Conservation (phyloP, 2,797 vertebrate genomes). For the Tamandua tetradactyla region DNA sequence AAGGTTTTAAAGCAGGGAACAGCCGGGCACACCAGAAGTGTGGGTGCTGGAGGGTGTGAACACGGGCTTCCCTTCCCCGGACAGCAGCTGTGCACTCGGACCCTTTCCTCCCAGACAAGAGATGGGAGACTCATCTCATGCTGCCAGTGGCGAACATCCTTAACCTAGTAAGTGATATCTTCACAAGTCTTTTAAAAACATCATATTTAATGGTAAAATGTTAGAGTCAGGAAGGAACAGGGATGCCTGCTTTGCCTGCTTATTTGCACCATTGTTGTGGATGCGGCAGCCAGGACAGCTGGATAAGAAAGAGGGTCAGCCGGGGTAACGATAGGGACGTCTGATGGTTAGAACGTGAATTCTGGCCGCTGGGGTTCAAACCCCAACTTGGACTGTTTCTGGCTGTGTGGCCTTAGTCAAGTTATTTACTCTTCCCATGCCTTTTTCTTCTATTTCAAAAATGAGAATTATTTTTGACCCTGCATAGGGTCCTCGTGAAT, state of each 20-base stretch:
- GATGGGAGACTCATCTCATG: no score
- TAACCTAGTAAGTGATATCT: not conserved
- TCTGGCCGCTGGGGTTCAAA: not conserved
- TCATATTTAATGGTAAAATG: not conserved
- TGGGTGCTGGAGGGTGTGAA: no score
- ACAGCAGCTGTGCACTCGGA: no score
- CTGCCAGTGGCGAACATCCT: not conserved
- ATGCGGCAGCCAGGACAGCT: no score
- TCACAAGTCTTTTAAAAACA: not conserved
- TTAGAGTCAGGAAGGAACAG: not conserved
- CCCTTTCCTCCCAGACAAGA: no score
- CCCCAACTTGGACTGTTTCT: not conserved
- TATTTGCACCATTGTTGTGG: not conserved
- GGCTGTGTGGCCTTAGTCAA: not conserved
- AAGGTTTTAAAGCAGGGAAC: no score
- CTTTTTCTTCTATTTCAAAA: not conserved
- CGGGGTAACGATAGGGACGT: not conserved
- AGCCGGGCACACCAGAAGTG: no score
- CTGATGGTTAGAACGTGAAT: not conserved
- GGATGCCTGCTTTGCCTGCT: not conserved
- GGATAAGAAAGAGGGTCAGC: not conserved
- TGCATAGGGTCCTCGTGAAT: not conserved
- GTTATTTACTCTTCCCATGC: not conserved
- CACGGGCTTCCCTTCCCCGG: no score
- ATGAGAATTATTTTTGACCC: not conserved